A percentile compares a stretch with the other conserved stretches of the same genome.
Conservation (phyloP, 2,113 vertebrate genomes). For the Butorides virescens region DNA sequence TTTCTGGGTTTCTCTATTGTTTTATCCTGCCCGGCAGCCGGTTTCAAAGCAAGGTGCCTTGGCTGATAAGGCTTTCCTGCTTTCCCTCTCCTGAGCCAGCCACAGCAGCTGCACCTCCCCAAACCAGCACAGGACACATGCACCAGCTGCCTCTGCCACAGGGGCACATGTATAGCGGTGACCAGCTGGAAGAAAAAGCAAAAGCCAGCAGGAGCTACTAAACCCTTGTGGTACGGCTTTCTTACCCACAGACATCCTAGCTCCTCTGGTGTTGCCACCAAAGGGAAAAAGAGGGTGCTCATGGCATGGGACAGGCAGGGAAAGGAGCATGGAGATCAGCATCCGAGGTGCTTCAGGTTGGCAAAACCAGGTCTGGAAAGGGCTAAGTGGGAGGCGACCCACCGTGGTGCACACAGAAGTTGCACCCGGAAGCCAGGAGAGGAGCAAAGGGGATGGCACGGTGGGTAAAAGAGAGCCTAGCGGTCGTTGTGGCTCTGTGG, state of each 20-base stretch:
- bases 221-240: neutral
- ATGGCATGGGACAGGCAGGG: neutral
- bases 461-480: neutral
- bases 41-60: neutral
- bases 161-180: rapidly evolving
- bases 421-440: neutral
- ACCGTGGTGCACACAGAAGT: neutral
- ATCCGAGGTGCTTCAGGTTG: rapidly evolving
- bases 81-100: neutral
- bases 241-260: neutral
- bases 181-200: neutral
- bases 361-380: neutral
- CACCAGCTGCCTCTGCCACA: neutral
- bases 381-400: rapidly evolving
- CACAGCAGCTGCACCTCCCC: neutral
- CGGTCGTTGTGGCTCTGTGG: neutral
- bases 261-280: neutral
- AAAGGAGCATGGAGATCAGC: neutral
- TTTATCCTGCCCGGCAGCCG: neutral
- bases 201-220: neutral
- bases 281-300: neutral
- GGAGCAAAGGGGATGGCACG: neutral
- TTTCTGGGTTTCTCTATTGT: neutral
- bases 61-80: neutral
- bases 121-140: neutral